Percentiles rank a stretch among this genome's conserved stretches.
These are phyloP conservation scores for Archaeoteleia sp. DNA, from an alignment of 2,888 invertebrate genomes.

Conservation along the genomic window DNA sequence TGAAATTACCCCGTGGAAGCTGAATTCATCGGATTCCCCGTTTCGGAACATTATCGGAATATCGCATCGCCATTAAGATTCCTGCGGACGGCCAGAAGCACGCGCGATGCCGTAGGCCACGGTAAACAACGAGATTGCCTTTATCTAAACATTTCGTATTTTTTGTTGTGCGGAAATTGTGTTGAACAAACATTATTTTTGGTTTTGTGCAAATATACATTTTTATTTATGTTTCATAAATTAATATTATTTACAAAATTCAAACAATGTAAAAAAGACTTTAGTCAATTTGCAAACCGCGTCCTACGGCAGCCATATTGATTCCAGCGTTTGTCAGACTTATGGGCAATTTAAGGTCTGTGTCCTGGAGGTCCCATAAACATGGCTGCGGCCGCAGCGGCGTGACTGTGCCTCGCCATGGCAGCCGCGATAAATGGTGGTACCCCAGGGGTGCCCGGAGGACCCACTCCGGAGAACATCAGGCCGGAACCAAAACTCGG, in stretches of 20 bases:
- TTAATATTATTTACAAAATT: too few relatives aligned
- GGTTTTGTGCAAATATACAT: too few relatives aligned
- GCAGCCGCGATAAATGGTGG: slow-evolving; percentile 82
- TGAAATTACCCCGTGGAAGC: slow-evolving; percentile 43
- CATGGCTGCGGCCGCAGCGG: slow-evolving; percentile 75
- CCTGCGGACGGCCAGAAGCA: slow-evolving; percentile 6
- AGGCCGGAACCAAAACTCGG: slow-evolving; percentile 80
- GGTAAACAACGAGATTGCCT: slow-evolving; percentile 1
- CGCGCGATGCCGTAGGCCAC: slow-evolving; percentile 11
- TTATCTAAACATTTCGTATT: not conserved
- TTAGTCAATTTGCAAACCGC: too few relatives aligned
- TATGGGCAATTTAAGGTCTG: slow-evolving; percentile 63
- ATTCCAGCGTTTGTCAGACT: slow-evolving; percentile 34
- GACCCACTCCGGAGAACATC: slow-evolving; percentile 80
- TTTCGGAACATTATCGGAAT: slow-evolving; percentile 46
- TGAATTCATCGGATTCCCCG: slow-evolving; percentile 47
- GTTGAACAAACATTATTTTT: too few relatives aligned
- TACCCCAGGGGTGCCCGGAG: slow-evolving; percentile 76
- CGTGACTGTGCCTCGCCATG: slow-evolving; percentile 75
- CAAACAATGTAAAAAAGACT: too few relatives aligned
- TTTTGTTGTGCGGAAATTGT: too few relatives aligned
- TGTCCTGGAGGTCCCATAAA: slow-evolving; percentile 74
- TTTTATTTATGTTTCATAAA: too few relatives aligned
- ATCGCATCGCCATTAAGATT: slow-evolving; percentile 43
- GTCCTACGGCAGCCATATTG: slow-evolving; percentile 34